Percentiles rank a stretch among this genome's conserved stretches.
phyloP scores from a whole-genome alignment of 2,888 invertebrate species.

The Ophion ellenae region DNA sequence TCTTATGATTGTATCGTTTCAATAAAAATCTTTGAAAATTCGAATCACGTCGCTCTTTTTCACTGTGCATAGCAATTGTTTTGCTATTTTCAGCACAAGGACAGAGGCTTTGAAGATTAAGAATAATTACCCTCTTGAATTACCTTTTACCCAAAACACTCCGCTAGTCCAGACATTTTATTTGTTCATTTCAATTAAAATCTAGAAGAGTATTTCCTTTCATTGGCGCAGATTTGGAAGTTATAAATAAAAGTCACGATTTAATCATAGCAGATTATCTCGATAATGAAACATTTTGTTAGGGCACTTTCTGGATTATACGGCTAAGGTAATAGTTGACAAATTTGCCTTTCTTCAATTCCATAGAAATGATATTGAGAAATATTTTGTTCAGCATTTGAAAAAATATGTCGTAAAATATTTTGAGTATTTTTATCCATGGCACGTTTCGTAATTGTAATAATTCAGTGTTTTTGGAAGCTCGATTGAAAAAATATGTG shows the following conservation, averaged over 20 bases:
- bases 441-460: background rate
- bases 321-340: slow-evolving; percentile 43
- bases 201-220: background rate
- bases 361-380: background rate
- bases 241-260: slow-evolving; percentile 1
- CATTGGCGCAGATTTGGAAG: background rate
- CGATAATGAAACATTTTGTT: slow-evolving; percentile 46
- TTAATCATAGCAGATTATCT: slow-evolving; percentile 25
- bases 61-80: background rate
- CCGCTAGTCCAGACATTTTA: background rate
- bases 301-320: slow-evolving; percentile 53
- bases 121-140: background rate
- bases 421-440: background rate
- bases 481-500: background rate
- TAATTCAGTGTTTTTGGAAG: background rate
- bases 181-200: background rate
- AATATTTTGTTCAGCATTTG: background rate
- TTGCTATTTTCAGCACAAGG: slow-evolving; percentile 2
- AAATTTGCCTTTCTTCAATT: slow-evolving; percentile 31
- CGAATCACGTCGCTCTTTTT: slow-evolving; percentile 19
- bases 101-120: background rate
- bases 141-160: background rate
- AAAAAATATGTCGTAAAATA: slow-evolving; percentile 11
- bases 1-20: slow-evolving; percentile 19
- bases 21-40: background rate